phyloP scores from a whole-genome alignment of 2,797 vertebrate species.

The Xiphophorus birchmanni region DNA sequence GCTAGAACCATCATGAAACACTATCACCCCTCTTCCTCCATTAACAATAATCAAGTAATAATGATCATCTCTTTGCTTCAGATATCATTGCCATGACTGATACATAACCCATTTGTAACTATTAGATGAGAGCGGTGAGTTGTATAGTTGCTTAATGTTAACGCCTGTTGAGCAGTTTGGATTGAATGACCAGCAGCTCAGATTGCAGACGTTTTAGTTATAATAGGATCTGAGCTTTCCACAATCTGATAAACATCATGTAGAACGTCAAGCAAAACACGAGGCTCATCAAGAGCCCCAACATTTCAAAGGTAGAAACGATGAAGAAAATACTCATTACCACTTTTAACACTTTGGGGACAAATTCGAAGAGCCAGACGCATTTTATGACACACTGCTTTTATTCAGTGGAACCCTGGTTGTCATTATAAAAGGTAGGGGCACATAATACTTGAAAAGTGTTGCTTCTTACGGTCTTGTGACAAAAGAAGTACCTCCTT shows the following conservation, averaged over 20 bases:
- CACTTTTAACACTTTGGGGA: neutral
- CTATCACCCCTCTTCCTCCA: slow-evolving; percentile 68
- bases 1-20: slow-evolving; percentile 57
- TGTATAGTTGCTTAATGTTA: slow-evolving; percentile 54
- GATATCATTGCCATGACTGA: slow-evolving; percentile 56
- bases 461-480: neutral
- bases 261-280: slow-evolving; percentile 39
- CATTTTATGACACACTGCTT: neutral
- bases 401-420: neutral
- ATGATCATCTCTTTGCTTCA: slow-evolving; percentile 53
- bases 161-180: slow-evolving; percentile 46
- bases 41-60: slow-evolving; percentile 63
- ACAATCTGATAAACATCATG: slow-evolving; percentile 34
- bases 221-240: slow-evolving; percentile 27
- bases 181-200: slow-evolving; percentile 31
- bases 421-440: neutral
- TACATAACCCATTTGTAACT: slow-evolving; percentile 48
- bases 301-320: neutral
- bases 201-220: slow-evolving; percentile 44
- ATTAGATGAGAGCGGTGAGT: slow-evolving; percentile 42
- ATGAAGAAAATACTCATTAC: neutral
- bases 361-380: neutral
- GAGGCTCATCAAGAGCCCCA: neutral
- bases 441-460: neutral
- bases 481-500: neutral